Evolutionary conservation across 2,113 vertebrate species (phyloP), one percentile per base, ranked within the genome.

Genomic region (Petromus typicus): DNA sequence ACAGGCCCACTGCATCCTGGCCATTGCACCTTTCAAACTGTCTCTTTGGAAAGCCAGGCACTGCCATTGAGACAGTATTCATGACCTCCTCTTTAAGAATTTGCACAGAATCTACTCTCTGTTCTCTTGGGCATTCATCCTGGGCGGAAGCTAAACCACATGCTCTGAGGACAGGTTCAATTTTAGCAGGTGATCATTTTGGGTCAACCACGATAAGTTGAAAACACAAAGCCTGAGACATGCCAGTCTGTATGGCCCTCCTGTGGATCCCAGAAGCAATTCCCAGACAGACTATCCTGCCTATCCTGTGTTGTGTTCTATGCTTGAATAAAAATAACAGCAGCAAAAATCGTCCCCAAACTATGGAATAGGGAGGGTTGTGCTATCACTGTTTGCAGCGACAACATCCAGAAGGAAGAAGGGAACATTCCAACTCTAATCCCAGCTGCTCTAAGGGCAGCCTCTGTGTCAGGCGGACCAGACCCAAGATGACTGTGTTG

Each of bases 261-360:
- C 7, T 0, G 1, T 9, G 56, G 56, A 13, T 45, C 32, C n/a
- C 66, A 61, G 56, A 43, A 92, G 59, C 64, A 63, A 23, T 54
- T 80, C 34, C 86, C 43, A 63, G 59, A 73, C 14, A 48, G 23
- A n/a, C 25, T 17, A 16, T 27, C 59, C 64, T 54, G 2, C 9
- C 54, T 48, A n/a, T n/a, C n/a, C 20, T 40, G 4, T 17, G 56
- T 51, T 43, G n/a, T 18, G 0, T 43, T 75, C 43, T 81, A 16
- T 43, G 37, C 63, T 78, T 61, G 54, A 90, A 67, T 23, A 86
- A 83, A 76, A 83, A 59, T 20, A 88, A 79, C 32, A 91, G 45
- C 14, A n/a, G 40, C 89, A 94, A 85, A 78, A 75, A 48, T 43
- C 43, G 18, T 2, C 10, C 10, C 37, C 27, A n/a, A n/a, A 13